Base-by-base conservation (phyloP, 1,140 invertebrate species). In the Calephelis virginiensis region DNA sequence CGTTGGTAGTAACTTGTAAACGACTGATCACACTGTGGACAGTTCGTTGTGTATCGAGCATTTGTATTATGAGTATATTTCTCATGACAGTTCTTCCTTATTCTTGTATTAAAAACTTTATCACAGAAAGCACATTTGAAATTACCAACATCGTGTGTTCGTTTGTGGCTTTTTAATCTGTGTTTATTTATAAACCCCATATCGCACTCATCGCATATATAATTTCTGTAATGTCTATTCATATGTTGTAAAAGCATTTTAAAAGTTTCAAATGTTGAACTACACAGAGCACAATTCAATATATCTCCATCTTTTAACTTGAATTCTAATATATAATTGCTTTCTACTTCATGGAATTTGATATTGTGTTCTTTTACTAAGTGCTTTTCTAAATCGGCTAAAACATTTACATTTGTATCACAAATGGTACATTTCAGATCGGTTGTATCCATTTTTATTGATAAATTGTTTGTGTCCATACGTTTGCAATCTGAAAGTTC, bases 191-290 rank as follows among this genome's bases (percentile, higher is more conserved):
- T 85, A 82, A 93, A 97, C 0, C 93, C 94, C 79, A 97, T 95
- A 46, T 93, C 92, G 79, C 97, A 97, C 5, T 95, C 92, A 61
- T 96, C 95, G 77, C 97, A 97, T 61, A 95, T 93, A 78, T 95
- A 96, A 8, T 82, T 88, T n/a, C 83, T 78, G 37, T 89, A 87
- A 69, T 92, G 91, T 0, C 86, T 79, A 59, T 88, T 86, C 85
- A 91, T 86, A 17, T 92, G 92, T 64, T 87, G 83, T 0, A 87
- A 43, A 0, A 90, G 47, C 78, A 82, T 89, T 75, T 90, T 90
- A 60, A 90, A 90, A 0, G 85, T 88, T 45, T 87, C 86, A 59
- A 79, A 90, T 0, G 75, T 83, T 0, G 82, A 88, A 67, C 80
- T 68, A 47, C 87, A 90, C 0, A 86, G 43, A 0, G 80, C 87